Percentiles rank a stretch among this genome's conserved stretches.
These are phyloP conservation scores for Coendou prehensilis DNA, from an alignment of 2,797 vertebrate species.

Conservation along the genomic window DNA sequence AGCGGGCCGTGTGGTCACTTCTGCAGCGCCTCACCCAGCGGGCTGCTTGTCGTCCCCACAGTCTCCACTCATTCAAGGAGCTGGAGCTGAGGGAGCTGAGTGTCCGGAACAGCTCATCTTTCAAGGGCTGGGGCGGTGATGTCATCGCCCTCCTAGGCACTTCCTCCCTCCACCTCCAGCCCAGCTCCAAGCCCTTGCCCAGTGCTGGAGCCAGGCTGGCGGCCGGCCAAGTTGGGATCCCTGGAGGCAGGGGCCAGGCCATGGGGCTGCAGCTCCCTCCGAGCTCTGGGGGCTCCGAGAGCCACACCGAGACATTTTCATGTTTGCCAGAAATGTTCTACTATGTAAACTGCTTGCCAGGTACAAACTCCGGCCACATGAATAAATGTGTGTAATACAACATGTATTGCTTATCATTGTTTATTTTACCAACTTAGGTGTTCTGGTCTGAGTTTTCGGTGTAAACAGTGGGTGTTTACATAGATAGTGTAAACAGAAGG, in stretches of 20 bases:
- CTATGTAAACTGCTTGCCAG: too few relatives aligned
- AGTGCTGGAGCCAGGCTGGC: neutral
- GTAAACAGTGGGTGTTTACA: neutral
- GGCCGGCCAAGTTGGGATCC: neutral
- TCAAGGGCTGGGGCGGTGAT: slow-evolving; percentile 83
- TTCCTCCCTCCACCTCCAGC: slow-evolving; percentile 73
- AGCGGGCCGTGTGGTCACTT: neutral
- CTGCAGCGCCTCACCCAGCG: neutral
- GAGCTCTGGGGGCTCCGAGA: neutral
- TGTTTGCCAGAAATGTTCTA: neutral
- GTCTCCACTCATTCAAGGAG: neutral
- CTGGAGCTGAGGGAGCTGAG: neutral
- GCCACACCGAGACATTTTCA: neutral
- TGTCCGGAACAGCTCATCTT: slow-evolving; percentile 80
- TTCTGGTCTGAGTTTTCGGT: slow-evolving; percentile 43
- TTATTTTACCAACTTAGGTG: neutral
- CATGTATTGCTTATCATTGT: neutral
- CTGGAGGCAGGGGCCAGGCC: neutral
- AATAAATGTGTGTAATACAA: neutral
- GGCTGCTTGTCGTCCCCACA: neutral
- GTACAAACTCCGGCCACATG: rapidly evolving
- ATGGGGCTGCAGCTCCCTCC: neutral
- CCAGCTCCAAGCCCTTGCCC: neutral
- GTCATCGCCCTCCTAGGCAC: slow-evolving; percentile 75
- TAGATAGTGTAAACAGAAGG: neutral